phyloP scores from a whole-genome alignment of 2,113 vertebrate genomes.

The Vanacampus margaritifer region DNA sequence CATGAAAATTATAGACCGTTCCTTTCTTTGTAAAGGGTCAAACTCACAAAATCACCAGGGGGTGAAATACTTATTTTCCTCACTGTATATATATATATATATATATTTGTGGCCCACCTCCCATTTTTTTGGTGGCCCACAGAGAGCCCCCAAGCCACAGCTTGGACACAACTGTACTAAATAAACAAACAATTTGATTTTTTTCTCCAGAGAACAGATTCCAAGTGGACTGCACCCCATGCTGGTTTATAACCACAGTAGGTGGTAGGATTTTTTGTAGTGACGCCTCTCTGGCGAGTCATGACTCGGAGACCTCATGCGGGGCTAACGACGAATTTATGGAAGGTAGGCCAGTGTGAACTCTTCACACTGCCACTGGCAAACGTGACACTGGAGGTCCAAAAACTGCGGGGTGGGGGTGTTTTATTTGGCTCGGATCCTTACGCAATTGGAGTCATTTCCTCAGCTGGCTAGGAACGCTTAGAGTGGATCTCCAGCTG shows the following conservation, averaged over 20 bases:
- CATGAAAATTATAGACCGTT: no score
- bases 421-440: not conserved
- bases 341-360: not conserved
- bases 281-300: not conserved
- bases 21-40: no score
- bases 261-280: not conserved
- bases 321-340: not conserved
- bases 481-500: constrained; percentile 11
- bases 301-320: not conserved
- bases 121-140: no score
- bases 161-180: not conserved
- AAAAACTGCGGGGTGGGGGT: not conserved
- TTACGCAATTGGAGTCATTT: not conserved
- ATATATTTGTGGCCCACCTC: no score
- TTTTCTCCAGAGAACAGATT: not conserved
- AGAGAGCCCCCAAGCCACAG: no score
- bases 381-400: not conserved
- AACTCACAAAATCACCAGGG: no score
- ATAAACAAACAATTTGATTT: not conserved
- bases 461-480: not conserved
- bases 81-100: no score
- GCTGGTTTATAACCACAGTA: not conserved
- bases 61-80: no score
- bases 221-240: not conserved
- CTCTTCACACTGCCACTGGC: not conserved